A percentile compares a stretch with the other conserved stretches of the same genome.
Conservation (phyloP, 1,140 invertebrate genomes). For the Heterodera schachtii region DNA sequence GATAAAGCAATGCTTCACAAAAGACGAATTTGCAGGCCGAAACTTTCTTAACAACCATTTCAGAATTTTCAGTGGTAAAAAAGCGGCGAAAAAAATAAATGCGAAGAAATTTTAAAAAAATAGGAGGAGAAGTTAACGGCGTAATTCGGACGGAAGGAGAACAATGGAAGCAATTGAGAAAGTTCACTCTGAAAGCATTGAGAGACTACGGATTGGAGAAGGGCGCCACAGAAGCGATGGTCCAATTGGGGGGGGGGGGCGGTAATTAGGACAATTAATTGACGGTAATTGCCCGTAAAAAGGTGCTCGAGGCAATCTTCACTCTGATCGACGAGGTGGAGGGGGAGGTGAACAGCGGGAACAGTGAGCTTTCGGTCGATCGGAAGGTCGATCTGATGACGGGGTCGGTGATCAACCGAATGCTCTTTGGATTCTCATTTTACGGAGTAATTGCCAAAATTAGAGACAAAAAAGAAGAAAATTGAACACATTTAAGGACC, state of each 20-base stretch:
- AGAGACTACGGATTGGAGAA: slow-evolving; percentile 78
- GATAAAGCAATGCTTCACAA: slow-evolving; percentile 35
- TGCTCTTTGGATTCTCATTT: slow-evolving; percentile 27
- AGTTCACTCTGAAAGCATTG: slow-evolving; percentile 75
- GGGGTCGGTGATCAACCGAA: slow-evolving; percentile 26
- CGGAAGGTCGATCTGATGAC: slow-evolving; percentile 20
- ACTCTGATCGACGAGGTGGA: slow-evolving; percentile 15
- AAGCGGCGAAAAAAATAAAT: not conserved
- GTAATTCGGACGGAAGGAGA: slow-evolving; percentile 73
- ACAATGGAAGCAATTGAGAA: slow-evolving; percentile 80
- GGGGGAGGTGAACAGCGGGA: not conserved
- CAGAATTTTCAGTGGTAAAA: slow-evolving; percentile 1
- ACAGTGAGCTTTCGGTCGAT: slow-evolving; percentile 19
- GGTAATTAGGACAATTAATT: not conserved
- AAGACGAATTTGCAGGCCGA: slow-evolving; percentile 29
- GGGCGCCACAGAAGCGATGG: slow-evolving; percentile 73
- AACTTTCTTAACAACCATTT: slow-evolving; percentile 30
- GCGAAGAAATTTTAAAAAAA: slow-evolving; percentile 2
- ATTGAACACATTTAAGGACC: not conserved
- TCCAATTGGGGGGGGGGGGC: not conserved
- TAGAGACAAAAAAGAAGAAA: not conserved
- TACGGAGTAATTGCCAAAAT: slow-evolving; percentile 9
- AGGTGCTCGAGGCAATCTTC: slow-evolving; percentile 22
- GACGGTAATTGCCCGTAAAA: not conserved
- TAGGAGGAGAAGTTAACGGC: slow-evolving; percentile 24